Conservation (phyloP, 2,888 invertebrate genomes). For the Pammene fasciana region DNA sequence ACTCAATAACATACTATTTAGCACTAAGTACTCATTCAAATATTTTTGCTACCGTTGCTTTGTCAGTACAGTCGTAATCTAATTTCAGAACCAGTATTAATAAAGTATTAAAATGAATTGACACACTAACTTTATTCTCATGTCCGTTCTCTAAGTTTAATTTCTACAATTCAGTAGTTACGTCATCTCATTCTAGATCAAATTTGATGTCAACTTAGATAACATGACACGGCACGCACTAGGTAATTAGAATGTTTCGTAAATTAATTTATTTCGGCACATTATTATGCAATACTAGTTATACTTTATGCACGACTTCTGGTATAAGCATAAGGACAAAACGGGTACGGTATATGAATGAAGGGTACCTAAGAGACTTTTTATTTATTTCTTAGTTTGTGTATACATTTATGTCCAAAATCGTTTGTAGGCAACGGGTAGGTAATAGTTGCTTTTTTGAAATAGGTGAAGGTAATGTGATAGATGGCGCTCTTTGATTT, state of each 20-base stretch:
- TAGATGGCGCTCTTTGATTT: too few species aligned
- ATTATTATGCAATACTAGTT: conserved; percentile 3
- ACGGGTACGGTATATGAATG: too few species aligned
- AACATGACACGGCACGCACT: conserved; percentile 6
- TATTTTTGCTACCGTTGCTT: too few species aligned
- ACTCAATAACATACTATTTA: too few species aligned
- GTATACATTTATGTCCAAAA: too few species aligned
- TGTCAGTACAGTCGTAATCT: too few species aligned
- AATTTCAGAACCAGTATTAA: background rate
- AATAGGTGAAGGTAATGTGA: too few species aligned
- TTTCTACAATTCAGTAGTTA: conserved; percentile 4
- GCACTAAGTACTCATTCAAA: too few species aligned
- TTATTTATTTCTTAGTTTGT: too few species aligned
- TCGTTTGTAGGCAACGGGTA: too few species aligned
- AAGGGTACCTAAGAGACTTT: too few species aligned
- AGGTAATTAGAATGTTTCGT: conserved; percentile 9
- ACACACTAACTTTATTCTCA: conserved; percentile 13
- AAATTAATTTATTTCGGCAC: background rate
- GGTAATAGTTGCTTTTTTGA: too few species aligned
- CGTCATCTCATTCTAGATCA: conserved; percentile 8
- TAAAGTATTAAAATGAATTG: background rate
- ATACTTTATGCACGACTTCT: background rate
- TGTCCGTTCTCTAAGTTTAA: background rate
- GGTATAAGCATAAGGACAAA: background rate
- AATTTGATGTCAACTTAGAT: conserved; percentile 8